These are phyloP conservation scores for Larimichthys crocea DNA, from an alignment of 2,113 vertebrate species.

Conservation along the genomic window DNA sequence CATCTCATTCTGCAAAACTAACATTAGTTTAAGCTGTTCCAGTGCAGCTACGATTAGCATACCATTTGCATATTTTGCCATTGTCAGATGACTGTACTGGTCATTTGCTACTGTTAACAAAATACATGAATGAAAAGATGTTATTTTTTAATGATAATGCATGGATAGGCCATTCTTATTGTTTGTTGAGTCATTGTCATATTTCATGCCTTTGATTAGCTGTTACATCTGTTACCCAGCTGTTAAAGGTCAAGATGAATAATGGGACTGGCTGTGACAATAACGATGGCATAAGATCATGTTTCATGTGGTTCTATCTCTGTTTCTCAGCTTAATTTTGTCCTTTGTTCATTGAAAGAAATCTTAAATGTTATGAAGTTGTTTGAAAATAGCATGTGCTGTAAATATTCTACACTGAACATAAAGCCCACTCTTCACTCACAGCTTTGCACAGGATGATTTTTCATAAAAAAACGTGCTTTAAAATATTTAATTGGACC, in stretches of 20 bases:
- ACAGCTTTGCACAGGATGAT: background rate
- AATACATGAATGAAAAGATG: background rate
- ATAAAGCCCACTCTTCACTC: background rate
- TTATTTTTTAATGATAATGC: background rate
- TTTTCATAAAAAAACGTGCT: background rate
- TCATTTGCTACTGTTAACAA: background rate
- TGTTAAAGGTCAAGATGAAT: background rate
- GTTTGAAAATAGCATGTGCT: background rate
- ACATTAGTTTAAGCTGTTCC: background rate
- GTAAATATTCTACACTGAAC: background rate
- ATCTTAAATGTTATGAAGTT: too few species aligned
- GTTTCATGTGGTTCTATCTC: background rate
- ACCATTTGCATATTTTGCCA: background rate
- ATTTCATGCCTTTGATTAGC: background rate
- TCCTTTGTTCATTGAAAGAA: background rate
- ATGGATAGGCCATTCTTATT: background rate
- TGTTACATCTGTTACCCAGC: background rate
- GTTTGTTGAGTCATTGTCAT: background rate
- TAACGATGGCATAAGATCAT: background rate
- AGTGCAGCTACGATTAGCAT: background rate
- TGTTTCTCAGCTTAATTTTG: background rate
- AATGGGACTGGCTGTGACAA: background rate
- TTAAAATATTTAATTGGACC: background rate
- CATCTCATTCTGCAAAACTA: background rate
- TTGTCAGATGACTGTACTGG: background rate